A percentile compares a stretch with the other conserved stretches of the same genome.
These are phyloP conservation scores for Montifringilla adamsi DNA, from an alignment of 2,113 vertebrate species.

Conservation along the genomic window DNA sequence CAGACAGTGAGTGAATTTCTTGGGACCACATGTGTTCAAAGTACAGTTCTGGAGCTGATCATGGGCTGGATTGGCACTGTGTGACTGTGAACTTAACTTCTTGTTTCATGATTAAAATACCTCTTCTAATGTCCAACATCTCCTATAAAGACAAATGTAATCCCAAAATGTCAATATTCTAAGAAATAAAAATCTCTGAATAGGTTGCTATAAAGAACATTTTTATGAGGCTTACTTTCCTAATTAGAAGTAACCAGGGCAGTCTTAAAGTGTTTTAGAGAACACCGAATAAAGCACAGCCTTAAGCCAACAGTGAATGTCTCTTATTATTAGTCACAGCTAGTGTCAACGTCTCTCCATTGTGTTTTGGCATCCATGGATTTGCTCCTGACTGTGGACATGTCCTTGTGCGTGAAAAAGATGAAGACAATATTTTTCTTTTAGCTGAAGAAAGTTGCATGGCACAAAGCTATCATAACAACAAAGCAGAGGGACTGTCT, in stretches of 20 bases:
- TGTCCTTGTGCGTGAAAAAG: not conserved
- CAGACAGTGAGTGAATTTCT: not conserved
- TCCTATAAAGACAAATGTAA: not conserved
- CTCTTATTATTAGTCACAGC: not conserved
- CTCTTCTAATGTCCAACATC: not conserved
- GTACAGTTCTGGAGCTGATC: not conserved
- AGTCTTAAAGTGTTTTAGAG: not conserved
- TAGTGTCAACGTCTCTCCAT: not conserved
- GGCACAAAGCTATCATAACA: not conserved
- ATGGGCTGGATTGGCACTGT: not conserved
- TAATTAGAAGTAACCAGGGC: conserved; percentile 21
- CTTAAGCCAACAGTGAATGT: not conserved
- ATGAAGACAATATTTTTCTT: not conserved
- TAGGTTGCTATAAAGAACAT: not conserved
- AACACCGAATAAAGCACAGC: not conserved
- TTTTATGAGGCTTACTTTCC: not conserved
- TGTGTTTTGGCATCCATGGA: not conserved
- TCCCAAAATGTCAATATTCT: not conserved
- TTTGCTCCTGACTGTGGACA: not conserved
- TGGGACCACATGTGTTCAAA: not conserved
- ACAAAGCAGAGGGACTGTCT: not conserved
- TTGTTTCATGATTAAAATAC: not conserved
- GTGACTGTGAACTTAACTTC: not conserved
- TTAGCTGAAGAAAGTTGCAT: not conserved
- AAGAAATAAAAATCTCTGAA: conserved; percentile 8